Percentiles rank a stretch among this genome's conserved stretches.
Evolutionary conservation across 2,797 vertebrate genomes (phyloP).

Genomic region (Vespertilio murinus): DNA sequence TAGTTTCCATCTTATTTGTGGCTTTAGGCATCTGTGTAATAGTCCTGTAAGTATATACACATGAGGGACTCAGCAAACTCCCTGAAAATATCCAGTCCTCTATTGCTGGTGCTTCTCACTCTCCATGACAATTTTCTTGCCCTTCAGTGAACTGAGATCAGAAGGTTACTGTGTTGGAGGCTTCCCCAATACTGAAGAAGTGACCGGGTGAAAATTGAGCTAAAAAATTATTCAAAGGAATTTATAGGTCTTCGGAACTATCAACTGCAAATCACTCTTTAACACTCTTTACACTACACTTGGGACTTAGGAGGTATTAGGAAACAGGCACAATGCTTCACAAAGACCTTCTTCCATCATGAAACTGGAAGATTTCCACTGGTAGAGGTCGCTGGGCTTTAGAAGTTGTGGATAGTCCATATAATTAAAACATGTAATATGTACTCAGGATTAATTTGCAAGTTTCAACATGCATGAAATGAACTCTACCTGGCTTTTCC

Average conservation of each 20-base stretch:
- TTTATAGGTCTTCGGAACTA: neutral
- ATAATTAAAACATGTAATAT: neutral
- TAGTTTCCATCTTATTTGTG: neutral
- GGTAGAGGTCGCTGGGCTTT: neutral
- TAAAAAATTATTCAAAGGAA: neutral
- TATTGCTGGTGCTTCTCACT: neutral
- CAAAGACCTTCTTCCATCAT: neutral
- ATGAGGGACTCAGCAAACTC: neutral
- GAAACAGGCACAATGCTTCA: neutral
- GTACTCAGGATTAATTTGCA: neutral
- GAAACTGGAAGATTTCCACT: neutral
- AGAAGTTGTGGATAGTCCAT: neutral
- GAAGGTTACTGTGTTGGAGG: neutral
- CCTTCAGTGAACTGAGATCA: neutral
- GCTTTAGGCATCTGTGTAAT: neutral
- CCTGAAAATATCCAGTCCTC: neutral
- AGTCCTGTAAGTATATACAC: neutral
- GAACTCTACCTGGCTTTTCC: neutral
- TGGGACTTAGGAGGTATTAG: neutral
- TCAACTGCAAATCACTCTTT: too few relatives aligned
- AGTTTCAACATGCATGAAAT: neutral
- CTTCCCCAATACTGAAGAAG: neutral
- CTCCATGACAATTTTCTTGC: neutral
- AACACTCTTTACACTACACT: neutral
- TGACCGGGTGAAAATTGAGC: neutral